Conservation (phyloP, 2,888 invertebrate genomes). For the Dynastes maya region DNA sequence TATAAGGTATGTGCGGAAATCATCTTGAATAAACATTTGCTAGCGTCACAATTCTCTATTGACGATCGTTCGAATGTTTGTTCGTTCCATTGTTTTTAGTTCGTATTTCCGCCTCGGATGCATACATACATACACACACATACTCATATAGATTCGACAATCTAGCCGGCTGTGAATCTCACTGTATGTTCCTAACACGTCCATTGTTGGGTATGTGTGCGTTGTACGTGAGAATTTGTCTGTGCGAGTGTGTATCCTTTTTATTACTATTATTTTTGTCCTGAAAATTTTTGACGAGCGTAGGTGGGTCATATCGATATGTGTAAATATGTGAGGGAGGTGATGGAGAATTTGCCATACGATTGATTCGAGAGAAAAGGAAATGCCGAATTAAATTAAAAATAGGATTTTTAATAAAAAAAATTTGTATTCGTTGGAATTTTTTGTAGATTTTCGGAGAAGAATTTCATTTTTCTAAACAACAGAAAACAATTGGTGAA, state of each 20-base stretch:
- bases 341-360: not conserved
- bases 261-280: conserved; percentile 40
- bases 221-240: not conserved
- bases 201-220: not conserved
- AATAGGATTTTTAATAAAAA: too few species aligned
- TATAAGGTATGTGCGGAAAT: conserved; percentile 57
- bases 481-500: too few species aligned
- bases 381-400: too few species aligned
- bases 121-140: not conserved
- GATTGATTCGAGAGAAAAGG: too few species aligned
- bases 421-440: too few species aligned
- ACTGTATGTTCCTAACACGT: not conserved
- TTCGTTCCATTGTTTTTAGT: conserved; percentile 56
- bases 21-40: conserved; percentile 64
- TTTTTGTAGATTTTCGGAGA: too few species aligned
- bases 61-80: conserved; percentile 59
- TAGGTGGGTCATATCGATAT: not conserved
- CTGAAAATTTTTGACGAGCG: conserved; percentile 26
- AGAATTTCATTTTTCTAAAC: too few species aligned
- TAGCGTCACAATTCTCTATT: conserved; percentile 66
- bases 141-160: conserved; percentile 5
- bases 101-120: conserved; percentile 52
- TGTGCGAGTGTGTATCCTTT: conserved; percentile 13
- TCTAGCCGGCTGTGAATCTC: conserved; percentile 6
- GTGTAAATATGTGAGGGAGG: not conserved